Evolutionary conservation across 2,888 invertebrate genomes (phyloP), one percentile per base, ranked within the genome.

Genomic region (Periphyllus acericola): DNA sequence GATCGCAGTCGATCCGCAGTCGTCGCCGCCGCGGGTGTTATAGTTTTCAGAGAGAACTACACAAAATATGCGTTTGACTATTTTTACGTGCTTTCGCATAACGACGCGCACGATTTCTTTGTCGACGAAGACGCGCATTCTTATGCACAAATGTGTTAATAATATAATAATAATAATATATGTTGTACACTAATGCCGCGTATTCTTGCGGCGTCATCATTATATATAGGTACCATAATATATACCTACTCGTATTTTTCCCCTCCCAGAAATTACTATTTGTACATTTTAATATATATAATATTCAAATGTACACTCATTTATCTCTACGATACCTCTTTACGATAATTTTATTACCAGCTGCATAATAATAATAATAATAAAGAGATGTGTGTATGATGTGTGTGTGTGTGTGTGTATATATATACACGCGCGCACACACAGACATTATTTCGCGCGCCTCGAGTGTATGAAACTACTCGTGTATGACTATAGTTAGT

Each of bases 401-500:
- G n/a, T n/a, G n/a, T n/a, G n/a, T n/a, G n/a, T n/a, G n/a, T n/a
- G n/a, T n/a, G n/a, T n/a, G n/a, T n/a, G n/a, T n/a, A n/a, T n/a
- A 60, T 25, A 25, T 21, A 4, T 6, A 60, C 32, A 81, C 36
- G 8, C 21, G 40, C 3, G 1, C 14, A 9, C 32, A 32, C 25
- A 46, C 29, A 71, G 29, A 74, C 32, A 36, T 82, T 72, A 82
- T 72, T 82, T 82, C 32, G 82, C 82, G 82, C 52, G 72, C 71
- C 34, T 34, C 52, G 32, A 46, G 21, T 6, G 52, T 52, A 82
- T n/a, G 55, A 83, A 74, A 36, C 74, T 75, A 75, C 83, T 75
- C 74, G 83, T 36, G 55, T 74, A 34, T 60, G 60, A 60, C 74
- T 72, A 83, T 66, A 85, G 84, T 78, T 85, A 40, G 66, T 75